Evolutionary conservation across 2,888 invertebrate species (phyloP).

Genomic region (Pogonocherus hispidulus): DNA sequence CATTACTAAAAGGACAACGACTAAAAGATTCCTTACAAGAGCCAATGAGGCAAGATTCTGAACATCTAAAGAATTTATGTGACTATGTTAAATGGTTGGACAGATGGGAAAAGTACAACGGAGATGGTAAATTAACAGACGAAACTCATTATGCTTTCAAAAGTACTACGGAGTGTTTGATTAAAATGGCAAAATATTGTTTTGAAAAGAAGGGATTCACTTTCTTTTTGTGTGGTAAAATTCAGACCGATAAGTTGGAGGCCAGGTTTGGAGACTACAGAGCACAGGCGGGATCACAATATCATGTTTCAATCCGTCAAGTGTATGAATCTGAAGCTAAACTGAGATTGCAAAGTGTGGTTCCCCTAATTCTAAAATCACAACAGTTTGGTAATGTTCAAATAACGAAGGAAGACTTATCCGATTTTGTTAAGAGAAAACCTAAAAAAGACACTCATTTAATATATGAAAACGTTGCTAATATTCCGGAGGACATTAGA

Average conservation of each 20-base stretch:
- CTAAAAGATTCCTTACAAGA: conserved; percentile 8
- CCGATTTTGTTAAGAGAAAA: neutral
- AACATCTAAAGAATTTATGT: neutral
- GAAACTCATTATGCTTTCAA: conserved; percentile 14
- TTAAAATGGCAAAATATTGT: conserved; percentile 12
- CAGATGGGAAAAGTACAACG: conserved; percentile 2
- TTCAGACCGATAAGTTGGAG: neutral
- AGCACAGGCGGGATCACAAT: conserved; percentile 2
- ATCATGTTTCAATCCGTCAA: neutral
- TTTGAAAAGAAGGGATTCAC: neutral
- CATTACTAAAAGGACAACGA: conserved; percentile 14
- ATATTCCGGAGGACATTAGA: no score
- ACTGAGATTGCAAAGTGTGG: neutral
- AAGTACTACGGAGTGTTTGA: conserved; percentile 6
- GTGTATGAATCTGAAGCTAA: conserved; percentile 2
- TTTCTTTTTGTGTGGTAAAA: neutral
- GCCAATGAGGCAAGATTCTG: neutral
- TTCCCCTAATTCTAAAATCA: neutral
- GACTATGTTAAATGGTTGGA: neutral
- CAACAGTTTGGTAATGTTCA: neutral
- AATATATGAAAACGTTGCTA: no score
- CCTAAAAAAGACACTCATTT: no score
- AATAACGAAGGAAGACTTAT: neutral
- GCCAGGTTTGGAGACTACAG: neutral
- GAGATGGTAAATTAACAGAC: conserved; percentile 11